Conservation (phyloP, 1,140 invertebrate genomes). For the Trachymyrmex septentrionalis region DNA sequence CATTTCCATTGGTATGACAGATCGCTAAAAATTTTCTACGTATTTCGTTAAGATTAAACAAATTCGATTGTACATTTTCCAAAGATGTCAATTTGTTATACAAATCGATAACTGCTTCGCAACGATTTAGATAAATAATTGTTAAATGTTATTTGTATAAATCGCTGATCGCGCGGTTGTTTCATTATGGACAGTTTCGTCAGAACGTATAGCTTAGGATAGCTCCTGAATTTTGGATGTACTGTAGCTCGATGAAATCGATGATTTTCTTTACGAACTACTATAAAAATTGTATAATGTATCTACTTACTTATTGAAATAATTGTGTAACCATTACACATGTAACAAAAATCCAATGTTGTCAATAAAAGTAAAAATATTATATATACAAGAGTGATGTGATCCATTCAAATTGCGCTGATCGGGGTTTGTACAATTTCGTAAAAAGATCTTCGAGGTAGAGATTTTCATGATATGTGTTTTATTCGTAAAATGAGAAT, state of each 20-base stretch:
- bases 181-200: constrained; percentile 12
- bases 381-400: constrained; percentile 63
- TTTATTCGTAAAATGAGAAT: constrained; percentile 55
- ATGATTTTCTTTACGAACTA: constrained; percentile 74
- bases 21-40: constrained; percentile 26
- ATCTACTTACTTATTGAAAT: constrained; percentile 79
- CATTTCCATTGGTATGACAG: background rate
- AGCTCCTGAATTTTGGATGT: constrained; percentile 69
- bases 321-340: constrained; percentile 82
- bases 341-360: constrained; percentile 84
- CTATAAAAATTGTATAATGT: constrained; percentile 78
- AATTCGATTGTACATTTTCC: constrained; percentile 38
- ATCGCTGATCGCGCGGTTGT: constrained; percentile 4
- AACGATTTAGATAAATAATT: constrained; percentile 44
- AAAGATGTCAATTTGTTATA: constrained; percentile 39
- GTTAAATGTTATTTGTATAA: constrained; percentile 31
- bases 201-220: constrained; percentile 44
- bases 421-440: background rate
- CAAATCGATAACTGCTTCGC: constrained; percentile 6
- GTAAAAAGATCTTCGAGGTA: background rate
- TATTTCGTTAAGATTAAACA: constrained; percentile 31
- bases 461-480: constrained; percentile 17
- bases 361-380: constrained; percentile 83
- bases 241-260: constrained; percentile 66
- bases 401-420: background rate